Percentiles rank a stretch among this genome's conserved stretches.
These are phyloP conservation scores for Sciurus vulgaris DNA, from an alignment of 2,797 vertebrate genomes.

Conservation along the genomic window DNA sequence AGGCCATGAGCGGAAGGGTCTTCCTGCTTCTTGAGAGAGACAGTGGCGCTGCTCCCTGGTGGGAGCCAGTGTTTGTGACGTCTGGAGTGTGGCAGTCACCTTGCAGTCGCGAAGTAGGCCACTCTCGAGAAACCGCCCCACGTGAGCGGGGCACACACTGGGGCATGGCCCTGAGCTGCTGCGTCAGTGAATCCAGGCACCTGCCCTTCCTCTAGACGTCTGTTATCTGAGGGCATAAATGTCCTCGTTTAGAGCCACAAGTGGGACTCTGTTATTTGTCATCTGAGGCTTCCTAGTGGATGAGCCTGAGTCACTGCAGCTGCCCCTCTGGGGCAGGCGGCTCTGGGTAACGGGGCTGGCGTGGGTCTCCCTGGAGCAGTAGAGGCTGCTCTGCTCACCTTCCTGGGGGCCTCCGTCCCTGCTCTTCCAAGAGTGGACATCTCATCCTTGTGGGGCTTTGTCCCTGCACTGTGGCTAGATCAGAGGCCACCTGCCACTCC, in stretches of 20 bases:
- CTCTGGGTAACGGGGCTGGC: no score
- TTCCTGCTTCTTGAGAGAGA: constrained; percentile 9
- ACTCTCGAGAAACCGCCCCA: neutral
- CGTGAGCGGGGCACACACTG: neutral
- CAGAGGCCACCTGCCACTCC: neutral
- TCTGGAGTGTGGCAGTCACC: neutral
- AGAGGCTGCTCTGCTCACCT: neutral
- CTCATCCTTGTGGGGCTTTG: neutral
- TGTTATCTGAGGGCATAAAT: neutral
- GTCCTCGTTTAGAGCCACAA: neutral
- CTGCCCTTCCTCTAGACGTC: neutral
- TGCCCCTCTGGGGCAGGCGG: neutral
- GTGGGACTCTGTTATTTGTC: neutral
- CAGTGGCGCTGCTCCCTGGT: neutral
- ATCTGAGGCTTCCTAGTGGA: neutral
- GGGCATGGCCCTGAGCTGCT: neutral
- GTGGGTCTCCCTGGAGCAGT: no score
- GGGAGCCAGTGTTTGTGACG: neutral
- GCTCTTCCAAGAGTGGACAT: neutral
- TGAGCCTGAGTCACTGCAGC: neutral
- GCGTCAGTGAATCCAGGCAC: neutral
- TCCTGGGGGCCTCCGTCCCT: neutral
- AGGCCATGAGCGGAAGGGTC: neutral
- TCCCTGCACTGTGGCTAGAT: neutral
- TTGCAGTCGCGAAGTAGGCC: neutral